Evolutionary conservation across 2,113 vertebrate genomes (phyloP).

Genomic region (Psittacus erithacus): DNA sequence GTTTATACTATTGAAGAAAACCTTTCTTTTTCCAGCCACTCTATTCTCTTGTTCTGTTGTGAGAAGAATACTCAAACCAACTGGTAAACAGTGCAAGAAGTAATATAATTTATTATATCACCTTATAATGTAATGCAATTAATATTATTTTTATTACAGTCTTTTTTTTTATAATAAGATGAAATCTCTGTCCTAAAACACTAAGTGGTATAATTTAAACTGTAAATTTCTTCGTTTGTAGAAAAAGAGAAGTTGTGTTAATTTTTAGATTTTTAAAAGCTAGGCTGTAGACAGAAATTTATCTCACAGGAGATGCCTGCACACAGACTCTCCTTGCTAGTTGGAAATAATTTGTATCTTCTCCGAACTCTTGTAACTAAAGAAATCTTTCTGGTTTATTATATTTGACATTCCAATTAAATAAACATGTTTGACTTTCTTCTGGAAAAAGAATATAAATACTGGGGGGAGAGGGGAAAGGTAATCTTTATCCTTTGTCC

Average conservation of each 20-base stretch:
- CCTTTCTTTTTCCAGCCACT: background rate
- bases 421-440: background rate
- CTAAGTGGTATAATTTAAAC: background rate
- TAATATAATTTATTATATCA: background rate
- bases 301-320: background rate
- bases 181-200: background rate
- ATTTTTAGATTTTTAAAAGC: background rate
- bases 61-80: background rate
- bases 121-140: background rate
- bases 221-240: background rate
- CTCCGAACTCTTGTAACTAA: background rate
- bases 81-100: background rate
- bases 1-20: background rate
- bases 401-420: background rate
- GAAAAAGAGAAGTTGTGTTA: background rate
- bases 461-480: background rate
- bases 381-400: background rate
- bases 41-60: background rate
- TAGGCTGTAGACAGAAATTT: background rate
- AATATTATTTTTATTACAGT: background rate
- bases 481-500: background rate
- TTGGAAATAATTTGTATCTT: background rate
- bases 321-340: background rate
- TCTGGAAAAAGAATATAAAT: background rate
- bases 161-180: background rate